A percentile compares a stretch with the other conserved stretches of the same genome.
phyloP scores from a whole-genome alignment of 2,797 vertebrate genomes.

The Sebastes taczanowskii region DNA sequence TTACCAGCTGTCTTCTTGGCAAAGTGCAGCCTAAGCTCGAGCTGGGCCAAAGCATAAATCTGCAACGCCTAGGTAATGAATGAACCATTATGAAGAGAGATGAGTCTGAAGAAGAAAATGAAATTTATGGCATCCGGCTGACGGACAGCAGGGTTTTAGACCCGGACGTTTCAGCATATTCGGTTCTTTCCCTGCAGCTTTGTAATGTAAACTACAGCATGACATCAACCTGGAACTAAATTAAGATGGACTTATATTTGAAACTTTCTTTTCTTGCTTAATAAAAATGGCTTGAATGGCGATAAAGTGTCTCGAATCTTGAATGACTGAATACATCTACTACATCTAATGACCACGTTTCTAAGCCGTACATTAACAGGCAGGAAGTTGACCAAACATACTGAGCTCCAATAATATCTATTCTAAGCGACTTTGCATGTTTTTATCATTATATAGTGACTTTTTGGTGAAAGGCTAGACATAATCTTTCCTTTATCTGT shows the following conservation, averaged over 20 bases:
- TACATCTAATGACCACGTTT: neutral
- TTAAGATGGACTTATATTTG: neutral
- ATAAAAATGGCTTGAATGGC: neutral
- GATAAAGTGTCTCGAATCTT: neutral
- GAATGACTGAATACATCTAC: neutral
- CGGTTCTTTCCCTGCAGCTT: neutral
- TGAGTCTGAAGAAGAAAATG: conserved; percentile 39
- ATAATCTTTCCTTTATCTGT: neutral
- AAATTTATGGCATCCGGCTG: conserved; percentile 38
- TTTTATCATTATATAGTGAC: neutral
- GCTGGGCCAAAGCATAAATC: conserved; percentile 59
- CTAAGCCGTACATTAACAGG: no score
- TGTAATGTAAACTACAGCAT: neutral
- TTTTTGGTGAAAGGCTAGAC: neutral
- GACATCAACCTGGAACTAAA: neutral
- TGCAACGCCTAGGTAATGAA: conserved; percentile 55
- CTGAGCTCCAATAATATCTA: neutral
- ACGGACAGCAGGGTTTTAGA: conserved; percentile 22
- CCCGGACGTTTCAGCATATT: neutral
- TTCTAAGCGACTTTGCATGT: neutral
- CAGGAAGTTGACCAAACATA: neutral
- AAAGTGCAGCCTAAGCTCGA: conserved; percentile 41
- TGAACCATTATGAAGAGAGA: conserved; percentile 55
- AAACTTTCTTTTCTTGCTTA: neutral
- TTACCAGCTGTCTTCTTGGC: conserved; percentile 58